Conservation (phyloP, 2,888 invertebrate species). For the Tetranychus piercei region DNA sequence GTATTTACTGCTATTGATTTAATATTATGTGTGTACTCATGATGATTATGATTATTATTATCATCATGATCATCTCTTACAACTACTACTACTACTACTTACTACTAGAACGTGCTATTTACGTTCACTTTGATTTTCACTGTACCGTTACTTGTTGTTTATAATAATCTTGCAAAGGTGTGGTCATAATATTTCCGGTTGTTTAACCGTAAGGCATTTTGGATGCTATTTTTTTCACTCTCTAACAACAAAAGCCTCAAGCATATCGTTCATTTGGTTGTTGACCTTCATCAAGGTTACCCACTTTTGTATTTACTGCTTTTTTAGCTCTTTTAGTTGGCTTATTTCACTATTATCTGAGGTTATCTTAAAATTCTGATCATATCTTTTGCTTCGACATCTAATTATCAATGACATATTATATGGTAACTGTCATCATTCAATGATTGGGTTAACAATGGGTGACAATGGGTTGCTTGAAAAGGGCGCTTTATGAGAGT, state of each 20-base stretch:
- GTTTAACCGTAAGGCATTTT: background rate
- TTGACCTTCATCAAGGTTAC: conserved; percentile 1
- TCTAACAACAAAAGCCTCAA: background rate
- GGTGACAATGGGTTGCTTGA: too few relatives aligned
- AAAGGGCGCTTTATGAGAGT: too few relatives aligned
- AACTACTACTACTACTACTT: background rate
- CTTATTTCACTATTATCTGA: too few relatives aligned
- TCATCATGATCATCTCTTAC: too few relatives aligned
- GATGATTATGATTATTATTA: too few relatives aligned
- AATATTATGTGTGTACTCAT: too few relatives aligned
- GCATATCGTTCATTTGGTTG: background rate
- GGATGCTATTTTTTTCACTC: background rate
- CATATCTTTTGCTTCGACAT: too few relatives aligned
- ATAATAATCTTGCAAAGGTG: background rate
- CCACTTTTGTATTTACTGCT: background rate
- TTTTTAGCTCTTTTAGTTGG: background rate
- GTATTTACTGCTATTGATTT: background rate
- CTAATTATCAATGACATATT: too few relatives aligned
- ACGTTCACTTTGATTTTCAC: background rate
- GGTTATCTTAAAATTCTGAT: too few relatives aligned
- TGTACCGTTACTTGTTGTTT: background rate
- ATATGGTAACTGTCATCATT: too few relatives aligned
- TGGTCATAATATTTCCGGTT: background rate
- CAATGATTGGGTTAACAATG: too few relatives aligned
- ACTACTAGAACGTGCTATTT: background rate